Conservation (phyloP, 2,797 vertebrate species). For the Melanotaenia trifasciata region DNA sequence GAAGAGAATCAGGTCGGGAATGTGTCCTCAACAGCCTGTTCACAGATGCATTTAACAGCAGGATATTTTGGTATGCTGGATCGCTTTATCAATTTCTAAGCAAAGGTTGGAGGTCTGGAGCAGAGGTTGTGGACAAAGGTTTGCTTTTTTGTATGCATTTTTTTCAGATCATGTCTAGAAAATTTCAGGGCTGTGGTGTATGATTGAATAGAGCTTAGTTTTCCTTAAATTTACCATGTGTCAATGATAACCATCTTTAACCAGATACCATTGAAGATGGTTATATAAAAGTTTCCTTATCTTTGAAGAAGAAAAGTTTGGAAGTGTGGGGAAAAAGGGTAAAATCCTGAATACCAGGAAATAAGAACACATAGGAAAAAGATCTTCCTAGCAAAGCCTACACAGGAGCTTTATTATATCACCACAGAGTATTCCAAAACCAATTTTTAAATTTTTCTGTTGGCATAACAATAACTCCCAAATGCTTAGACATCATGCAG, state of each 20-base stretch:
- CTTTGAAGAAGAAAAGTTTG: too few species aligned
- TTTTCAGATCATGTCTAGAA: neutral
- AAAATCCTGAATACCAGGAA: too few species aligned
- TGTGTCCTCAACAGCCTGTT: slow-evolving; percentile 5
- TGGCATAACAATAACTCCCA: neutral
- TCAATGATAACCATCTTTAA: too few species aligned
- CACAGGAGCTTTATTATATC: neutral
- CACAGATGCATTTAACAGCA: neutral
- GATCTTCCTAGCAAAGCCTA: too few species aligned
- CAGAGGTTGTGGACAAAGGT: neutral
- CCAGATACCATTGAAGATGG: too few species aligned
- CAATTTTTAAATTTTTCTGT: neutral
- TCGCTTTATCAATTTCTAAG: neutral
- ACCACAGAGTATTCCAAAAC: neutral
- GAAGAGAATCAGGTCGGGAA: neutral
- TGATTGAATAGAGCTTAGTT: neutral
- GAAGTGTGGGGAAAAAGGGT: too few species aligned
- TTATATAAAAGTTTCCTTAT: too few species aligned
- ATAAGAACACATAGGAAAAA: too few species aligned
- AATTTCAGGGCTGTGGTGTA: neutral
- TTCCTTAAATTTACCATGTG: neutral
- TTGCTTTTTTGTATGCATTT: neutral
- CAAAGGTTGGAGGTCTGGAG: neutral
- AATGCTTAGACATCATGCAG: neutral
- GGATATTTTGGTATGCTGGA: neutral